These are phyloP conservation scores for Upupa epops DNA, from an alignment of 2,113 vertebrate species.

Conservation along the genomic window DNA sequence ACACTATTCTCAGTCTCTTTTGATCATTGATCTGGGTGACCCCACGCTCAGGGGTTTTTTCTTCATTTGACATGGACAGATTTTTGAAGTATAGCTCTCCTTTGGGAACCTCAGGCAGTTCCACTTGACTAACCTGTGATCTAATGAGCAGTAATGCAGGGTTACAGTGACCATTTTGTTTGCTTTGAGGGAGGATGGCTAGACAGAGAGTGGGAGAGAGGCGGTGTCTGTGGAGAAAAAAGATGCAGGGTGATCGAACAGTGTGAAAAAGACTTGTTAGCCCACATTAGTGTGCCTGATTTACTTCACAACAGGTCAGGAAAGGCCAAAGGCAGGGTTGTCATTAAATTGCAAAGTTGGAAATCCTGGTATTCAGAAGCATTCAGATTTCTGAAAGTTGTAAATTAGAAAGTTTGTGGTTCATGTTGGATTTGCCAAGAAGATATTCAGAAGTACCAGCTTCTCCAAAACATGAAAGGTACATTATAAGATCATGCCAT, in stretches of 20 bases:
- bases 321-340: conserved; percentile 73
- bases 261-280: conserved; percentile 80
- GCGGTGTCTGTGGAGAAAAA: conserved; percentile 68
- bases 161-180: conserved; percentile 81
- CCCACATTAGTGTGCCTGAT: conserved; percentile 80
- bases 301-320: conserved; percentile 78
- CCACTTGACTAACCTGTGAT: conserved; percentile 84
- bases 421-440: conserved; percentile 49
- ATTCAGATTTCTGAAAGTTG: conserved; percentile 63
- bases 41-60: conserved; percentile 81
- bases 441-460: neutral
- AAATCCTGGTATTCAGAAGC: conserved; percentile 70
- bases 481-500: conserved; percentile 59
- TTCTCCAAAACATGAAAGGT: conserved; percentile 26
- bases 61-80: conserved; percentile 89
- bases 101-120: conserved; percentile 80
- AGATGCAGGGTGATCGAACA: conserved; percentile 72
- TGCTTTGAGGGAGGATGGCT: conserved; percentile 75
- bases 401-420: conserved; percentile 65
- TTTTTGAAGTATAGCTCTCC: conserved; percentile 85
- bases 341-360: conserved; percentile 75
- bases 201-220: conserved; percentile 76
- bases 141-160: conserved; percentile 81
- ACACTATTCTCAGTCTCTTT: conserved; percentile 79
- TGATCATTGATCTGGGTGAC: conserved; percentile 95